Base-by-base conservation (phyloP, 2,113 vertebrate genomes). In the Syngnathus floridae region DNA sequence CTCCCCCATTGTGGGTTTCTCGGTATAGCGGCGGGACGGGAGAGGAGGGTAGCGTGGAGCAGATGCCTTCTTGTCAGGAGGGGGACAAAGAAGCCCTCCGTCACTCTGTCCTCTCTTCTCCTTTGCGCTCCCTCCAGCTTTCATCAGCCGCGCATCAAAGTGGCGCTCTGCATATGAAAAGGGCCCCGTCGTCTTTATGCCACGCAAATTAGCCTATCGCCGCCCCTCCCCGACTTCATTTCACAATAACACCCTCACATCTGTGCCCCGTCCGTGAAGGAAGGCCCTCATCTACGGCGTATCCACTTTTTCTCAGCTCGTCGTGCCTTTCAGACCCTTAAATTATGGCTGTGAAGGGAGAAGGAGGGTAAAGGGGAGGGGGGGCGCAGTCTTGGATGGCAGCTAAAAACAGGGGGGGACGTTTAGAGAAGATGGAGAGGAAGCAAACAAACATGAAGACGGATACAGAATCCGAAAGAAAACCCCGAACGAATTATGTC, bases 21-120 rank as follows among this genome's bases (percentile, higher is more conserved):
- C 9, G 49, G 67, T 70, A 26, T 16, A 65, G 81, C 63, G 14
- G 70, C 67, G 73, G 66, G 77, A 31, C 26, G 26, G 26, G 26
- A 31, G 84, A 82, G 68, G 75, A 89, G 88, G 86, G 82, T 89
- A 89, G 79, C 87, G 77, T 69, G 85, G 64, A 57, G 90, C 93
- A 95, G 93, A 95, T 93, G 93, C 92, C 89, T 93, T 92, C 93
- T 93, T 91, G 90, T 93, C 80, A 82, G 59, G 26, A 31, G 26
- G 26, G 88, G 91, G 88, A 95, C 92, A 93, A 96, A 94, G 90
- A 78, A 64, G 78, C 86, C 85, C 88, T 90, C 88, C 88, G 26
- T 83, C 84, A 84, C 72, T 78, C 85, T 85, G 84, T 82, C 78
- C 75, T 83, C 82, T 76, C 70, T 70, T 80, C 78, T 84, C 66